A percentile compares a stretch with the other conserved stretches of the same genome.
These are phyloP conservation scores for Microcebus ravelobensis DNA, from an alignment of 2,113 vertebrate species.

Conservation along the genomic window DNA sequence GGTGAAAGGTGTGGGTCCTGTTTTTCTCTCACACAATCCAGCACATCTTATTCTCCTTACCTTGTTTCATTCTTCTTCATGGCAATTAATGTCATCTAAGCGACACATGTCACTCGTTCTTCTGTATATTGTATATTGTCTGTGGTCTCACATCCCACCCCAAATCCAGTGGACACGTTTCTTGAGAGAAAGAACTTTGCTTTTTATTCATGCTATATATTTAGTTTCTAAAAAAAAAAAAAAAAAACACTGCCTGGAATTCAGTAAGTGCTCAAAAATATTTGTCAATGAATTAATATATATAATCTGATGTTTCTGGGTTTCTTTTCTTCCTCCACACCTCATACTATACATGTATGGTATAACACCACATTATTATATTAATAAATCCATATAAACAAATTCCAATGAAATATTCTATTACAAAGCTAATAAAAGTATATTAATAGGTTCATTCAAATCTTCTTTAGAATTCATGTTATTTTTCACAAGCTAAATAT, in stretches of 20 bases:
- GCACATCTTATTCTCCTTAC: background rate
- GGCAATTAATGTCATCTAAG: background rate
- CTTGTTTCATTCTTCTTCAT: background rate
- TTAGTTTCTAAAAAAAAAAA: conserved; percentile 7
- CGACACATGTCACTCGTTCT: background rate
- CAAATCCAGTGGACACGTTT: background rate
- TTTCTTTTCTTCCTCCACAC: background rate
- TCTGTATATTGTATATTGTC: background rate
- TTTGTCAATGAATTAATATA: background rate
- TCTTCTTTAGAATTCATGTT: background rate
- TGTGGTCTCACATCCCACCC: background rate
- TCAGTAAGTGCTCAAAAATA: background rate
- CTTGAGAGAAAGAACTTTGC: background rate
- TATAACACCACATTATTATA: too few relatives aligned
- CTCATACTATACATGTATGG: background rate
- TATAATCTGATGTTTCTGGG: background rate
- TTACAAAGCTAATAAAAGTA: background rate
- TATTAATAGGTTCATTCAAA: background rate
- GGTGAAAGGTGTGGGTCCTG: too few relatives aligned
- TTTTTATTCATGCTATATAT: background rate
- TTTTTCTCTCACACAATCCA: rapidly evolving
- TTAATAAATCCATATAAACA: background rate
- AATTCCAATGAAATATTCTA: conserved; percentile 4
- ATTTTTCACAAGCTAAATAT: conserved; percentile 26
- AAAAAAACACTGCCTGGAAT: background rate